Percentiles rank a stretch among this genome's conserved stretches.
These are phyloP conservation scores for Chrysogorgia sp. DNA, from an alignment of 92 coral and sea anemone species.

Conservation along the genomic window DNA sequence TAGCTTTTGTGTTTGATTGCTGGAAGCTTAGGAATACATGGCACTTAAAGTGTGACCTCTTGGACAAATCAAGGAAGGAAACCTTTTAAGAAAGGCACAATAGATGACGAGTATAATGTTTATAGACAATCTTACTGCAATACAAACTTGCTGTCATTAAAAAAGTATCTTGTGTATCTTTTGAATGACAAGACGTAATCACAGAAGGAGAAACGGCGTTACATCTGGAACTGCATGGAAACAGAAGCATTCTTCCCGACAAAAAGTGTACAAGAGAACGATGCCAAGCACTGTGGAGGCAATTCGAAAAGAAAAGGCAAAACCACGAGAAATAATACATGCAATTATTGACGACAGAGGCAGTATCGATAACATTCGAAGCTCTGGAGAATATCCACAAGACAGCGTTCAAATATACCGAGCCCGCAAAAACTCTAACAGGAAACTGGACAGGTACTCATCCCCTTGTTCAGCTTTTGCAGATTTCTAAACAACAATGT, in stretches of 20 bases:
- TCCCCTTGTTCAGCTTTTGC: slow-evolving; percentile 29
- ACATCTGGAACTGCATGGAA: slow-evolving; percentile 38
- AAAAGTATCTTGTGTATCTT: slow-evolving; percentile 19
- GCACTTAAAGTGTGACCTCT: slow-evolving; percentile 9
- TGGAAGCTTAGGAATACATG: not conserved
- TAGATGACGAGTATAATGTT: not conserved
- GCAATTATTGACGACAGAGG: slow-evolving; percentile 33
- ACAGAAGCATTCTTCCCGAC: not conserved
- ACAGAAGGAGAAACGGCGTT: slow-evolving; percentile 49
- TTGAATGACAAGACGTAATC: slow-evolving; percentile 22
- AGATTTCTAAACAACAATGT: slow-evolving; percentile 23
- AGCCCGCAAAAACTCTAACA: not conserved
- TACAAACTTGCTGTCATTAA: slow-evolving; percentile 10
- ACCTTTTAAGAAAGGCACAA: not conserved
- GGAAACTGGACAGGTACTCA: not conserved
- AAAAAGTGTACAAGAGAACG: slow-evolving; percentile 33
- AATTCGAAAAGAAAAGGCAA: not conserved
- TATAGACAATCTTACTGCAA: slow-evolving; percentile 23
- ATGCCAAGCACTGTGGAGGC: slow-evolving; percentile 25
- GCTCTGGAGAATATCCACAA: slow-evolving; percentile 43
- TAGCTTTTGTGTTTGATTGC: not conserved
- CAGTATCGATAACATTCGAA: slow-evolving; percentile 9
- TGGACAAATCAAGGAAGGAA: slow-evolving; percentile 4
- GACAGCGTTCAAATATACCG: slow-evolving; percentile 36
- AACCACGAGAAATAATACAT: slow-evolving; percentile 40